Evolutionary conservation across 2,113 vertebrate genomes (phyloP).

Genomic region (Bettongia penicillata): DNA sequence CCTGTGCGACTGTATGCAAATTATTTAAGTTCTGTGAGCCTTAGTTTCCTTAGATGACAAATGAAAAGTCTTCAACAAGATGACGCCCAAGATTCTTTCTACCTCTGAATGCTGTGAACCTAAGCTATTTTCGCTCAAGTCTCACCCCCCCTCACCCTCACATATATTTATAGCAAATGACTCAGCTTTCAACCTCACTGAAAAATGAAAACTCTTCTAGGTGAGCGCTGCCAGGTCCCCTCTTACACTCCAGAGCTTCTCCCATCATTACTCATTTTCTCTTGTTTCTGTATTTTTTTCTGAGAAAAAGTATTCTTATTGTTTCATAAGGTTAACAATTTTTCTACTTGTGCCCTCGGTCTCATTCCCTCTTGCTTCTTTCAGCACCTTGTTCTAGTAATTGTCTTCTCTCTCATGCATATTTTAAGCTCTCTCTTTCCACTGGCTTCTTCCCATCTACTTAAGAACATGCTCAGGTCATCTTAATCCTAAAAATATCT

Average conservation of each 20-base stretch:
- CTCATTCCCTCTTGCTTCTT: background rate
- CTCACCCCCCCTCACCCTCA: background rate
- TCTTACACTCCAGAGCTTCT: background rate
- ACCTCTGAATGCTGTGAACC: background rate
- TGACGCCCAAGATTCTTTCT: background rate
- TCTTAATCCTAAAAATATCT: background rate
- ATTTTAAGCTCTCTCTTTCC: background rate
- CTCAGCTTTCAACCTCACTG: background rate
- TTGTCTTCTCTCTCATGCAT: background rate
- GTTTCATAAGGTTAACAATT: background rate
- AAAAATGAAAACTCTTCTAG: background rate
- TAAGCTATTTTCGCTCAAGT: background rate
- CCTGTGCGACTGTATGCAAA: background rate
- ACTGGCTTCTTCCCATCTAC: background rate
- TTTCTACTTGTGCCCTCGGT: background rate
- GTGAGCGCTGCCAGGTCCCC: background rate
- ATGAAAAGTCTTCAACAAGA: background rate
- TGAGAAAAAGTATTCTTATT: background rate
- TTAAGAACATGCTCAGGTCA: background rate
- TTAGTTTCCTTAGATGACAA: background rate
- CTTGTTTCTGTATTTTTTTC: background rate
- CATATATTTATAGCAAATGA: conserved; percentile 4
- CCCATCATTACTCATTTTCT: background rate
- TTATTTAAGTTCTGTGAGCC: background rate
- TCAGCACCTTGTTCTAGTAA: background rate